A percentile compares a stretch with the other conserved stretches of the same genome.
phyloP scores from a whole-genome alignment of 2,888 invertebrate genomes.

The Arrhopalites spinosus region DNA sequence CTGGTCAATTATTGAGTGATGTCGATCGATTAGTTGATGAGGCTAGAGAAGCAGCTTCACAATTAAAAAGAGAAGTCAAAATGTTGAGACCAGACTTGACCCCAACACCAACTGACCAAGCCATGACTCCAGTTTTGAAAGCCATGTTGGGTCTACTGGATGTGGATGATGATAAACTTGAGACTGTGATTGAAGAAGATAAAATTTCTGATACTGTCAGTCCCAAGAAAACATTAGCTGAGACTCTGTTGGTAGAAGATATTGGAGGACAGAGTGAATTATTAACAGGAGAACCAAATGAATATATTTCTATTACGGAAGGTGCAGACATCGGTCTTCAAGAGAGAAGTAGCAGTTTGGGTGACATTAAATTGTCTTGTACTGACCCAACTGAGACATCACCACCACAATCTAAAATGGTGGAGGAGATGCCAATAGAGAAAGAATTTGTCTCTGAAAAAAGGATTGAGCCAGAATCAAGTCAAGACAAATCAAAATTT shows the following conservation, averaged over 20 bases:
- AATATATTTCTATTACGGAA: slow-evolving; percentile 12
- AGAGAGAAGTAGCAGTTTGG: not conserved
- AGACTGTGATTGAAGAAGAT: slow-evolving; percentile 51
- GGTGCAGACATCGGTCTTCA: slow-evolving; percentile 1
- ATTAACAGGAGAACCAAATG: not conserved
- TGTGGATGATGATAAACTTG: slow-evolving; percentile 53
- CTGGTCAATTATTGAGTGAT: slow-evolving; percentile 56
- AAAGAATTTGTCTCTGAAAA: slow-evolving; percentile 10
- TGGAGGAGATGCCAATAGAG: no score
- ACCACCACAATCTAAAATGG: not conserved
- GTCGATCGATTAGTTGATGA: slow-evolving; percentile 65
- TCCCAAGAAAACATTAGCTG: slow-evolving; percentile 29
- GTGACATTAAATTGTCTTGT: not conserved
- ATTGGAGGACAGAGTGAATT: no score
- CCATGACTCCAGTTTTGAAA: slow-evolving; percentile 54
- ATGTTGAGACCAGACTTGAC: slow-evolving; percentile 54
- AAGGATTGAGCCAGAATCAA: not conserved
- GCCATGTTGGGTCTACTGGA: slow-evolving; percentile 53
- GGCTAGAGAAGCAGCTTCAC: slow-evolving; percentile 62
- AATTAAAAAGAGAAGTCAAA: slow-evolving; percentile 54
- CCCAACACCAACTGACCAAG: slow-evolving; percentile 55
- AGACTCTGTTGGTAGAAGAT: slow-evolving; percentile 5
- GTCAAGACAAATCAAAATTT: not conserved
- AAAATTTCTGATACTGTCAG: slow-evolving; percentile 36
- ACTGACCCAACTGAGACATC: not conserved